Evolutionary conservation across 1,140 invertebrate genomes (phyloP).

Genomic region (Euglossa dilemma): DNA sequence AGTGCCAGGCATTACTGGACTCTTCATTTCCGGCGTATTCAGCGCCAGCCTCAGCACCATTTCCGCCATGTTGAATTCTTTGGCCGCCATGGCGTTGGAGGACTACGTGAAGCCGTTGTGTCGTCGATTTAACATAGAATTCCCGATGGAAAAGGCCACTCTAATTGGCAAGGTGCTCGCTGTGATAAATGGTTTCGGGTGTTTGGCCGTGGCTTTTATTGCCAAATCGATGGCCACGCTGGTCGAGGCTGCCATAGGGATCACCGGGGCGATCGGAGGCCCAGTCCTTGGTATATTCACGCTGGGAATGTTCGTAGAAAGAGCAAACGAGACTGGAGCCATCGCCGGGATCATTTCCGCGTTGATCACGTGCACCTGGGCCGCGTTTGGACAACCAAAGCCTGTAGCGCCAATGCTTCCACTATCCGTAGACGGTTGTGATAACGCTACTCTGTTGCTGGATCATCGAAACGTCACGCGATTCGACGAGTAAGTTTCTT

Average conservation of each 20-base stretch:
- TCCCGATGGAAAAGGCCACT: slow-evolving; percentile 78
- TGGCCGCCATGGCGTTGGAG: slow-evolving; percentile 92
- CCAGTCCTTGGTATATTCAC: slow-evolving; percentile 91
- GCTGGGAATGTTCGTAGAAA: slow-evolving; percentile 88
- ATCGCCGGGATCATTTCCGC: slow-evolving; percentile 87
- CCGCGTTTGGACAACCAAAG: slow-evolving; percentile 91
- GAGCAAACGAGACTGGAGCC: slow-evolving; percentile 88
- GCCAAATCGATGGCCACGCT: slow-evolving; percentile 88
- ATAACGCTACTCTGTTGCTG: slow-evolving; percentile 54
- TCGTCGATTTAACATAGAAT: slow-evolving; percentile 52
- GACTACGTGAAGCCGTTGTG: slow-evolving; percentile 87
- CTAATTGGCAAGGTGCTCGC: slow-evolving; percentile 84
- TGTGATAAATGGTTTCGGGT: slow-evolving; percentile 87
- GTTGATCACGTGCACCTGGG: slow-evolving; percentile 89
- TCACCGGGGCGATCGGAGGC: slow-evolving; percentile 90
- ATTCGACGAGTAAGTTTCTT: slow-evolving; percentile 30
- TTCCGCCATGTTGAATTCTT: slow-evolving; percentile 92
- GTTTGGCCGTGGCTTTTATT: slow-evolving; percentile 88
- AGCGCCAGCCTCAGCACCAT: slow-evolving; percentile 92
- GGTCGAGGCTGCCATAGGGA: slow-evolving; percentile 88
- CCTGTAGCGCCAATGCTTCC: slow-evolving; percentile 84
- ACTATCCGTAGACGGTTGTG: slow-evolving; percentile 84
- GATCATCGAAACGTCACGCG: neutral
- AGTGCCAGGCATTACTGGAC: slow-evolving; percentile 86
- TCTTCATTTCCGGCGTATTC: slow-evolving; percentile 85